Conservation (phyloP, 2,888 invertebrate genomes). For the Apamea sordens region DNA sequence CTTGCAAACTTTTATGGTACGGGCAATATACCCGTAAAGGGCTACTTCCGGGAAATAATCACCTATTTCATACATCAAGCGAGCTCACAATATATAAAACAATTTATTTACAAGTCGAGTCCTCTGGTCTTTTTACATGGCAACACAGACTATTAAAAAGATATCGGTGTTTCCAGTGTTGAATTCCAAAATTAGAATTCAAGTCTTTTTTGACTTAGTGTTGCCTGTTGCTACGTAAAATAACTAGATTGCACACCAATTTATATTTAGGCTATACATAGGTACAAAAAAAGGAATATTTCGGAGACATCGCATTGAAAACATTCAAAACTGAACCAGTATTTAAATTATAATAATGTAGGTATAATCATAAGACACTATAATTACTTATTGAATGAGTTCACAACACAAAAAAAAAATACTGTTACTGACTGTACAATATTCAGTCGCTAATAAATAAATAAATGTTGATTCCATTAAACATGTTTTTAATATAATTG, state of each 20-base stretch:
- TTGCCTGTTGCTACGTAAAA: slow-evolving; percentile 55
- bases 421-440: slow-evolving; percentile 73
- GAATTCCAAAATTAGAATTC: slow-evolving; percentile 20
- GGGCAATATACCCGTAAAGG: slow-evolving; percentile 30
- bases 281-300: slow-evolving; percentile 26
- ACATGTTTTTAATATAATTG: slow-evolving; percentile 36
- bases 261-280: slow-evolving; percentile 24
- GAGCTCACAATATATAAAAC: slow-evolving; percentile 40
- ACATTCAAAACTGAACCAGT: slow-evolving; percentile 19
- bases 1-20: slow-evolving; percentile 42
- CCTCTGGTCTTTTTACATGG: slow-evolving; percentile 38
- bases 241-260: slow-evolving; percentile 45
- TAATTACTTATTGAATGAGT: slow-evolving; percentile 60
- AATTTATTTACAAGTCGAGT: slow-evolving; percentile 49
- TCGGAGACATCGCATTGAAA: slow-evolving; percentile 17
- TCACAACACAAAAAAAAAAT: slow-evolving; percentile 77
- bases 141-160: slow-evolving; percentile 39
- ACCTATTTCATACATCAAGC: slow-evolving; percentile 42
- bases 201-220: slow-evolving; percentile 21
- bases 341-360: slow-evolving; percentile 27
- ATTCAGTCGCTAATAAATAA: slow-evolving; percentile 62
- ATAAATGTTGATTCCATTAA: slow-evolving; percentile 60
- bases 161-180: neutral
- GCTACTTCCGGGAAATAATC: slow-evolving; percentile 16
- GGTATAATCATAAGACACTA: slow-evolving; percentile 41